Percentiles rank a stretch among this genome's conserved stretches.
These are phyloP conservation scores for Chymomyza costata DNA, from an alignment of 1,140 invertebrate species.

Conservation along the genomic window DNA sequence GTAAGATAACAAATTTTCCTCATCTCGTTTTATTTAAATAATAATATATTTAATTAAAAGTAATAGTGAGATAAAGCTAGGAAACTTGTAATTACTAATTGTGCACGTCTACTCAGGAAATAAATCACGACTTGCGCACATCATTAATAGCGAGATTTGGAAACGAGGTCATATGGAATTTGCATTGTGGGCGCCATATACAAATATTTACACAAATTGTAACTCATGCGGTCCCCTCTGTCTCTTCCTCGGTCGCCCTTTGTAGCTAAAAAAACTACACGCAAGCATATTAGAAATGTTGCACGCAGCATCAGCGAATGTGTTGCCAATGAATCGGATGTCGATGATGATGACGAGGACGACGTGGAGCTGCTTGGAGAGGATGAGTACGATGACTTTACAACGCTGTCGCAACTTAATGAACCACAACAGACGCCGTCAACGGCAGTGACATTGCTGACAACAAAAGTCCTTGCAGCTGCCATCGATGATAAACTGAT, in stretches of 20 bases:
- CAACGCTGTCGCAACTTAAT: conserved; percentile 74
- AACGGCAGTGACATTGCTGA: conserved; percentile 37
- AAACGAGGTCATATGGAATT: conserved; percentile 61
- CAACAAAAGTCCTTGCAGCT: conserved; percentile 24
- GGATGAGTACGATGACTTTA: conserved; percentile 68
- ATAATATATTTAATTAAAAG: too few species aligned
- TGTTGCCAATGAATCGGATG: conserved; percentile 43
- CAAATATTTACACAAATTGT: conserved; percentile 59
- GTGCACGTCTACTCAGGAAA: too few species aligned
- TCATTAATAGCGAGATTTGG: too few species aligned
- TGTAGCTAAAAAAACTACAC: conserved; percentile 35
- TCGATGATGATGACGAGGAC: conserved; percentile 41
- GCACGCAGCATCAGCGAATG: conserved; percentile 73
- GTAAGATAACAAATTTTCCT: too few species aligned
- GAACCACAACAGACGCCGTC: conserved; percentile 59
- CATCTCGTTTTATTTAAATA: too few species aligned
- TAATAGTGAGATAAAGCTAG: too few species aligned
- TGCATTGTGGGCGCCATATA: conserved; percentile 39
- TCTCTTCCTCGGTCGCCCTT: conserved; percentile 4
- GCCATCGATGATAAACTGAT: conserved; percentile 58
- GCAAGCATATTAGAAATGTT: conserved; percentile 55
- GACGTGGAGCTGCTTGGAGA: conserved; percentile 58
- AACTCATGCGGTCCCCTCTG: conserved; percentile 19
- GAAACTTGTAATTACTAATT: too few species aligned
- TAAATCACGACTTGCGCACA: too few species aligned